Evolutionary conservation across 2,888 invertebrate species (phyloP), one percentile per base, ranked within the genome.

Genomic region (Trilocha varians): DNA sequence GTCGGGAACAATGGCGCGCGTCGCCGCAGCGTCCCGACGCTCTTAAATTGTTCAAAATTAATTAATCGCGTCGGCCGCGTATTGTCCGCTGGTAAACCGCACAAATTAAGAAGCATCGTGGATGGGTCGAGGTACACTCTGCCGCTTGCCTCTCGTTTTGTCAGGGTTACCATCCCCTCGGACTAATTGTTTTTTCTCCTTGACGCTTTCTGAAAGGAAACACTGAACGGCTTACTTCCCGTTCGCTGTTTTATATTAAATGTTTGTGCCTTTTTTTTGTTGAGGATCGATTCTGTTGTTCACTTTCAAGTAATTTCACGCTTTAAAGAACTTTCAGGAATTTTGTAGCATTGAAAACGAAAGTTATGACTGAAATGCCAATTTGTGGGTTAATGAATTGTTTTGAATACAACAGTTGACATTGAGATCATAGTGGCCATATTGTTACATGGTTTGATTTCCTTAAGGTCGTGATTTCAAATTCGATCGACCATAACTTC

Each of bases 131-230:
- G 13, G 16, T 38, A 32, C 25, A 13, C 25, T 18, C 6, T 15
- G 3, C 35, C 44, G 15, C 32, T 39, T 39, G 39, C 5, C 43
- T 13, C 44, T 40, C 46, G 5, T 34, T 42, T 40, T 38, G 25
- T 32, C 38, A 42, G 36, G 16, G 42, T 47, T 49, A 44, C 14
- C 47, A 40, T 40, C 36, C 35, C 43, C 41, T n/a, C 39, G 40
- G 53, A 54, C 61, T 68, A 66, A 69, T 68, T 69, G 65, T 68
- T 70, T 71, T 62, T 59, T 56, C 55, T 51, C 48, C 55, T 57
- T 58, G 62, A 58, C 57, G 54, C 55, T 57, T 58, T 57, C 50
- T 50, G 52, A 59, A 62, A 64, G 57, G 49, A 62, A 64, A 60
- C 48, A 57, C 56, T 55, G 52, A 57, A 58, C 52, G 58, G 52